These are phyloP conservation scores for Fukomys damarensis DNA, from an alignment of 2,113 vertebrate species.

Conservation along the genomic window DNA sequence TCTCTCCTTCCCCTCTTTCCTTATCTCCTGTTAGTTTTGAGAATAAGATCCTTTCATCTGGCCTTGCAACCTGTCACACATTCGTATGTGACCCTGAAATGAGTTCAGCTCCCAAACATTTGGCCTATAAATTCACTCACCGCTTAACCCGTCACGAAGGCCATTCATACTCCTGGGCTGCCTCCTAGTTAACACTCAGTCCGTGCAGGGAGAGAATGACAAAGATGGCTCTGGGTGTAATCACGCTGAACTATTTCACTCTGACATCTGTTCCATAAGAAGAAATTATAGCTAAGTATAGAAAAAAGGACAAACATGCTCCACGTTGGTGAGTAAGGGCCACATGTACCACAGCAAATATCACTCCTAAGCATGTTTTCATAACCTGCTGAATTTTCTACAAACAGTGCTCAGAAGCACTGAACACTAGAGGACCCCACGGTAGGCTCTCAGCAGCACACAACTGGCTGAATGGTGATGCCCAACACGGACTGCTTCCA, in stretches of 20 bases:
- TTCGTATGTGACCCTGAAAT: background rate
- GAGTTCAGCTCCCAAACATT: constrained; percentile 32
- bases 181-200: background rate
- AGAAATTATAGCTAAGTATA: background rate
- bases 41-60: background rate
- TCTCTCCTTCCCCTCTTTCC: background rate
- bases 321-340: background rate
- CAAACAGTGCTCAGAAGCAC: background rate
- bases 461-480: background rate
- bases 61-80: background rate
- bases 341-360: background rate
- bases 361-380: background rate
- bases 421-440: too few relatives aligned
- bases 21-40: background rate
- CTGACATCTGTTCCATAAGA: background rate
- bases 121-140: background rate
- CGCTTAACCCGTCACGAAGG: background rate
- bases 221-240: accelerated
- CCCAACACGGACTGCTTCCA: too few relatives aligned
- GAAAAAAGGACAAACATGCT: background rate
- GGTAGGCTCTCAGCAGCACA: too few relatives aligned
- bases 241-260: background rate
- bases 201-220: background rate
- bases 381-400: background rate
- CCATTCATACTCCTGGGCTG: background rate